Base-by-base conservation (phyloP, 2,113 vertebrate species). In the Diphyllodes magnificus region DNA sequence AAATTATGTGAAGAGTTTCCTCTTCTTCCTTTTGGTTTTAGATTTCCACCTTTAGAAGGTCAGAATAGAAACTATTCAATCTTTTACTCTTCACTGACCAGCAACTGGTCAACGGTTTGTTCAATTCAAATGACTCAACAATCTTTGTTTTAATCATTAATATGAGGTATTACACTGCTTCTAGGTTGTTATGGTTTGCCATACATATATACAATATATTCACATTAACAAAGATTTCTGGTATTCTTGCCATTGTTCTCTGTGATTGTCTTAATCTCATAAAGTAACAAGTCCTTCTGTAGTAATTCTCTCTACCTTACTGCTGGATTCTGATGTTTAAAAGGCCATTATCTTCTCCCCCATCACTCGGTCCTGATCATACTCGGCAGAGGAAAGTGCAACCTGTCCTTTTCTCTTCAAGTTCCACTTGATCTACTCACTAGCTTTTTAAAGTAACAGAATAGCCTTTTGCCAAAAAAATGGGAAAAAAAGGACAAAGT, bases 351-450 rank as follows among this genome's bases (percentile, higher is more conserved):
- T 59, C 54, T 51, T 24, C 19, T 51, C 4, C 7, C 22, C 3
- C 3, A 4, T 4, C 11, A 7, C 7, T 2, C 6, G 0, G 0
- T 22, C 4, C 6, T 28, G 9, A 19, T 33, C 13, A 2, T 22
- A 40, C 3, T 57, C 33, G 61, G 15, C 69, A 68, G 21, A 73
- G 37, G 13, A 88, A 84, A 35, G 24, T 37, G n/a, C 17, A 83
- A 51, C 5, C 37, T 60, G 4, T 45, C 21, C 1, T 66, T 71
- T 44, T 47, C 27, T 54, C 39, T 6, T 20, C 37, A 83, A 22
- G 1, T 86, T 44, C 9, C 20, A 25, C 11, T 73, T 82, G 24
- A 39, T 65, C 20, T 75, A 5, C 12, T 72, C 19, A 25, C 6
- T 60, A 7, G 42, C 20, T 77, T 77, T 60, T 64, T 21, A 54